Evolutionary conservation across 1,140 invertebrate species (phyloP).

Genomic region (Asbolus verrucosus): DNA sequence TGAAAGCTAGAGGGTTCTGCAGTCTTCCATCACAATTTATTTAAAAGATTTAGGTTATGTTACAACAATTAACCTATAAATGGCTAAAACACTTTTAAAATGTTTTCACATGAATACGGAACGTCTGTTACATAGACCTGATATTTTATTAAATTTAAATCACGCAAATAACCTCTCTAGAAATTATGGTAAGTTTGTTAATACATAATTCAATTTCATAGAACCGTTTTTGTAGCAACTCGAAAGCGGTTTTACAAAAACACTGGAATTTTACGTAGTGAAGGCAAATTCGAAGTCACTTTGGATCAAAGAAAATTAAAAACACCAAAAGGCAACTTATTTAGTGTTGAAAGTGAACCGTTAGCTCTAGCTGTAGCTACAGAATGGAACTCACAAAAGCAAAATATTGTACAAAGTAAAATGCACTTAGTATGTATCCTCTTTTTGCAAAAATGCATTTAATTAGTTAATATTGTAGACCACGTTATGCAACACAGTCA

Average conservation of each 20-base stretch:
- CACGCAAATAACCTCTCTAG: no score
- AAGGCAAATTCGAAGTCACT: conserved; percentile 78
- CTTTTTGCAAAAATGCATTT: background rate
- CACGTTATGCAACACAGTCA: conserved; percentile 87
- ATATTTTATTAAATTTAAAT: no score
- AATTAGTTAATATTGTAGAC: conserved; percentile 71
- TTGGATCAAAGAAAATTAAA: conserved; percentile 88
- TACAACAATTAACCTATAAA: background rate
- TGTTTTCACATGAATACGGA: no score
- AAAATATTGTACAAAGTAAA: conserved; percentile 78
- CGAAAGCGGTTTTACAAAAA: conserved; percentile 79
- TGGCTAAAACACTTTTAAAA: no score
- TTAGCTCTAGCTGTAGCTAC: conserved; percentile 90
- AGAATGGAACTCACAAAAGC: conserved; percentile 92
- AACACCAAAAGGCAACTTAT: conserved; percentile 84
- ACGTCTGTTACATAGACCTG: no score
- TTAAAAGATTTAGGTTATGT: no score
- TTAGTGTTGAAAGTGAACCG: conserved; percentile 86
- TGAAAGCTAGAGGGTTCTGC: no score
- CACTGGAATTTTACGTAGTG: conserved; percentile 73
- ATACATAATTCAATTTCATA: no score
- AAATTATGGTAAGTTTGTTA: no score
- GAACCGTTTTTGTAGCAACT: conserved; percentile 62
- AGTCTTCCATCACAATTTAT: no score
- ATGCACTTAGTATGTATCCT: conserved; percentile 86